Evolutionary conservation across 1,140 invertebrate genomes (phyloP).

Genomic region (Scaptomyza montana): DNA sequence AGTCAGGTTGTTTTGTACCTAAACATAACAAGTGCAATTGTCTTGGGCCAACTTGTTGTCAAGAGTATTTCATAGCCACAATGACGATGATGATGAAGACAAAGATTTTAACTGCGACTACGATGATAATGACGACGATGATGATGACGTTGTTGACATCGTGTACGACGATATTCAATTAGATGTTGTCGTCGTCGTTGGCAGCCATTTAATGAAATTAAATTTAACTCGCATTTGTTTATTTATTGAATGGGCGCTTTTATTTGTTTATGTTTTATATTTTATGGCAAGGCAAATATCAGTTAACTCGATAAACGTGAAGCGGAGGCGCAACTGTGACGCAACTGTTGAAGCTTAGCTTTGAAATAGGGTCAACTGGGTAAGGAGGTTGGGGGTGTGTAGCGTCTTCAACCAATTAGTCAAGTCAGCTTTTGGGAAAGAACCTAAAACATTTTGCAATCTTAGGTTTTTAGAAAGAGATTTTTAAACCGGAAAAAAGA

Average conservation of each 20-base stretch:
- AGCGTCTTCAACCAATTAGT: constrained; percentile 57
- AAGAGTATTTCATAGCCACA: constrained; percentile 66
- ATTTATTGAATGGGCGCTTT: constrained; percentile 61
- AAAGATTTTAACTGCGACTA: background rate
- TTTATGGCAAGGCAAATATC: constrained; percentile 63
- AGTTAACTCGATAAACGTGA: constrained; percentile 64
- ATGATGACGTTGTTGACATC: constrained; percentile 31
- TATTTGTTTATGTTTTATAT: constrained; percentile 52
- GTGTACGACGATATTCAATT: constrained; percentile 70
- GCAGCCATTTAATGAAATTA: constrained; percentile 69
- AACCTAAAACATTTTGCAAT: constrained; percentile 69
- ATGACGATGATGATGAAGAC: background rate
- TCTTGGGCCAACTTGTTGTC: constrained; percentile 67
- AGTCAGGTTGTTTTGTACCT: background rate
- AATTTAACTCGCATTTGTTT: constrained; percentile 78
- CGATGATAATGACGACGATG: constrained; percentile 8
- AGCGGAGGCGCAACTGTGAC: background rate
- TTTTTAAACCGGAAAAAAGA: constrained; percentile 12
- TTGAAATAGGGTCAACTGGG: constrained; percentile 36
- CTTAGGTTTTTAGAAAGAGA: constrained; percentile 21
- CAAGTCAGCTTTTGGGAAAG: constrained; percentile 14
- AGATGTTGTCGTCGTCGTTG: constrained; percentile 46
- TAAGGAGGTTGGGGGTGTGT: no score
- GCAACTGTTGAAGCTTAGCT: constrained; percentile 23
- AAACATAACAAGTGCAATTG: constrained; percentile 47